Conservation (phyloP, 2,113 vertebrate genomes). For the Muntiacus muntjak region DNA sequence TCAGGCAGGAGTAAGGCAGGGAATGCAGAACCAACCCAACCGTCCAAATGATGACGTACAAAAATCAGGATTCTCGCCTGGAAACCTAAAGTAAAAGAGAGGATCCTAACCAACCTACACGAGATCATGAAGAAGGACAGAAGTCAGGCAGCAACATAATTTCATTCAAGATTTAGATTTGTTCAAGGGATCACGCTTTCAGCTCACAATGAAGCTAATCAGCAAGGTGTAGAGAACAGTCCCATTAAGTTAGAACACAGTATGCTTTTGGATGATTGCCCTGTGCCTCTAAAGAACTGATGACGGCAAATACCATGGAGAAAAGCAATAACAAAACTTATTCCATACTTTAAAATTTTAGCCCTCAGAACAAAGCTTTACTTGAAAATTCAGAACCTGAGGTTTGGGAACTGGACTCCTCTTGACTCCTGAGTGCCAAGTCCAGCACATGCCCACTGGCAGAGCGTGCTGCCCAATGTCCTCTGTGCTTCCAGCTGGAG, state of each 20-base stretch:
- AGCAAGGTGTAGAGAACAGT: background rate
- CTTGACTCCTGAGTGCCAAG: background rate
- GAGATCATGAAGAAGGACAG: background rate
- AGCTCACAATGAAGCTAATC: background rate
- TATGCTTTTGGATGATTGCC: background rate
- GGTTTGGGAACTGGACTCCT: background rate
- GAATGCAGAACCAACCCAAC: background rate
- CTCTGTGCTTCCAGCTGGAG: background rate
- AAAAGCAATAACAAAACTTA: background rate
- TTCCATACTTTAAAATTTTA: background rate
- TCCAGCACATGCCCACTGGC: background rate
- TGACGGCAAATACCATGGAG: background rate
- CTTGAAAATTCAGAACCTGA: slow-evolving; percentile 5
- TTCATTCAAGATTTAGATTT: background rate
- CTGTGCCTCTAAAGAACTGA: background rate
- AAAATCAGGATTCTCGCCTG: background rate
- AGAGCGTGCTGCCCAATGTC: background rate
- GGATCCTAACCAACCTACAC: background rate
- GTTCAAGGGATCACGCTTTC: background rate
- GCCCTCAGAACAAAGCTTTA: background rate
- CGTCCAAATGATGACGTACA: background rate
- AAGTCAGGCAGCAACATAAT: background rate
- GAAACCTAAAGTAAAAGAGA: background rate
- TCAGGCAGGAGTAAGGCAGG: background rate
- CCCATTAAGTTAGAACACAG: background rate